Percentiles rank a stretch among this genome's conserved stretches.
phyloP scores from a whole-genome alignment of 2,113 vertebrate genomes.

The Saccopteryx bilineata region DNA sequence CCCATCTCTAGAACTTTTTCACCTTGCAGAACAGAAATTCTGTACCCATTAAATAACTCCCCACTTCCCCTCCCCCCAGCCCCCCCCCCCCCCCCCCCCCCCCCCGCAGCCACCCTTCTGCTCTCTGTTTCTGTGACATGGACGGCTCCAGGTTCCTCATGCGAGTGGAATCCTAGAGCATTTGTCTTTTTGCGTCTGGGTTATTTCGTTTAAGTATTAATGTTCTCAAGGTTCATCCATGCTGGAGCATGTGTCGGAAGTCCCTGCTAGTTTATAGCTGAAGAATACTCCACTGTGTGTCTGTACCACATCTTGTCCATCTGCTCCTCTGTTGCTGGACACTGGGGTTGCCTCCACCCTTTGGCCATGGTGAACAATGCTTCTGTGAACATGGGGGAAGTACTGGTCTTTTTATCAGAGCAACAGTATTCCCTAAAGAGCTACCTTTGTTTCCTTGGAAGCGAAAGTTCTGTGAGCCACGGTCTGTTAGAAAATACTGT shows the following conservation, averaged over 20 bases:
- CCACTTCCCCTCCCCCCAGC: not conserved
- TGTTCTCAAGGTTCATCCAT: not conserved
- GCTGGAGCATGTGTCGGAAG: not conserved
- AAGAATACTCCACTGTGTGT: not conserved
- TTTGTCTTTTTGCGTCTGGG: not conserved
- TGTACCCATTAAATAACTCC: not conserved
- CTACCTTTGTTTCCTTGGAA: conserved; percentile 59
- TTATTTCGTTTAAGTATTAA: not conserved
- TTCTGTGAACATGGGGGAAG: not conserved
- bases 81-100: accelerated
- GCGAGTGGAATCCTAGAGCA: not conserved
- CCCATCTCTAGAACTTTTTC: conserved; percentile 11
- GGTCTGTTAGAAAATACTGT: not conserved
- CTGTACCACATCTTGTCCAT: not conserved
- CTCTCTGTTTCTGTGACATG: not conserved
- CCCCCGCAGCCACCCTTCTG: not conserved
- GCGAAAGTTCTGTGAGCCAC: conserved; percentile 6
- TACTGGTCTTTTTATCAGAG: conserved; percentile 38
- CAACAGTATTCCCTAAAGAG: not conserved
- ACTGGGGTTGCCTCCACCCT: not conserved
- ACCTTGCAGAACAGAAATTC: conserved; percentile 32
- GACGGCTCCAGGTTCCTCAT: not conserved
- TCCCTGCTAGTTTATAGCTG: not conserved
- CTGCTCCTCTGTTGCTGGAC: not conserved
- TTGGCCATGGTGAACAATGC: not conserved